Base-by-base conservation (phyloP, 2,113 vertebrate genomes). In the Ictalurus punctatus region DNA sequence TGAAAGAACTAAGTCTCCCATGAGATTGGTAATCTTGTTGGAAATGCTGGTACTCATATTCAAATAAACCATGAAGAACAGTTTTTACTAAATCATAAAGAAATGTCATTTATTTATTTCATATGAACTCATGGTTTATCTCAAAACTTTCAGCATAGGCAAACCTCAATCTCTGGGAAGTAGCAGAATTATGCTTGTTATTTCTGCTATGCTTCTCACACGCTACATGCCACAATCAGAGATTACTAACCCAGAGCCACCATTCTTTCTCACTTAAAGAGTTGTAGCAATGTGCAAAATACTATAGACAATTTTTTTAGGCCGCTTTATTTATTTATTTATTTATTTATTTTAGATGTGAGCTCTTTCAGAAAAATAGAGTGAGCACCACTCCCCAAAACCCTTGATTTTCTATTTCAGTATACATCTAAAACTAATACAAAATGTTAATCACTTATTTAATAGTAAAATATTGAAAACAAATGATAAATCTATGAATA, bases 241-340 rank as follows among this genome's bases (percentile, higher is more conserved):
- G 88, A 84, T 87, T 91, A 91, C 89, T 91, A 91, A 88, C 67
- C 90, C 89, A 93, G 90, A 86, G 91, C 90, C 83, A 89, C 90
- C 61, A 73, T 88, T 84, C 9, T 23, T 65, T 34, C n/a, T 37
- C 56, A 63, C 21, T 63, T 76, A 9, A 48, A 27, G 6, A 61
- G 59, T 13, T 44, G 21, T 16, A 56, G n/a, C 21, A 84, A 84
- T 76, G 25, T 76, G 48, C 61, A 79, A 65, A 80, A 84, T 81
- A 74, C 23, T 65, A 37, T n/a, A 85, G 67, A 19, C 54, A 76
- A 16, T 1, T 48, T 63, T 48, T 76, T 48, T 13, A 61, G 27
- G 56, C 86, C 25, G 30, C 5, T 63, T 61, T 88, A 1, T 34
- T 34, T n/a, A 40, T 40, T 40, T 40, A 44, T 44, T 44, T 44